Evolutionary conservation across 2,888 invertebrate genomes (phyloP).

Genomic region (Temnothorax rugatulus): DNA sequence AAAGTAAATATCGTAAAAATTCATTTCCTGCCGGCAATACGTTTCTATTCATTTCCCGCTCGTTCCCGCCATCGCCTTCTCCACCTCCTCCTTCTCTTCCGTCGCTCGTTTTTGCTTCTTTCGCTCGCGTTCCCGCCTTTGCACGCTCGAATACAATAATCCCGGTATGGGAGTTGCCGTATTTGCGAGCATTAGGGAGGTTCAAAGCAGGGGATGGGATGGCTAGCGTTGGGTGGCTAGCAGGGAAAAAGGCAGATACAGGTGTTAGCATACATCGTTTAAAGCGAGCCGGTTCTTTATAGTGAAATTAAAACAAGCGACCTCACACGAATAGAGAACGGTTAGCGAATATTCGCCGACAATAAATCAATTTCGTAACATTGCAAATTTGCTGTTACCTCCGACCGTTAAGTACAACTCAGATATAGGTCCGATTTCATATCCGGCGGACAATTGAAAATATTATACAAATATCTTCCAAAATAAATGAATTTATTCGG

Average conservation of each 20-base stretch:
- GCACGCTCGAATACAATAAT: constrained; percentile 74
- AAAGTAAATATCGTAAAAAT: constrained; percentile 81
- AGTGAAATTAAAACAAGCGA: constrained; percentile 79
- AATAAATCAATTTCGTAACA: constrained; percentile 53
- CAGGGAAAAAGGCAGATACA: constrained; percentile 61
- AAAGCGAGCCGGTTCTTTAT: constrained; percentile 76
- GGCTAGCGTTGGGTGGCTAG: constrained; percentile 13
- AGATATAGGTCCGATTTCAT: neutral
- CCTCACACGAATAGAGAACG: constrained; percentile 58
- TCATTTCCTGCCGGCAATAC: constrained; percentile 78
- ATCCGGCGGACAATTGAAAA: constrained; percentile 10
- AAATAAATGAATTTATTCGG: constrained; percentile 29
- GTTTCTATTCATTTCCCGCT: constrained; percentile 72
- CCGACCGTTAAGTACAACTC: neutral
- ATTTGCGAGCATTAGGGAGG: constrained; percentile 69
- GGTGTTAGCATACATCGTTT: constrained; percentile 80
- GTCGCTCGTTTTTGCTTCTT: constrained; percentile 24
- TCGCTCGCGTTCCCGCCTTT: constrained; percentile 15
- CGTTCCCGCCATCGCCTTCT: constrained; percentile 19
- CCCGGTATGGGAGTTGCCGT: constrained; percentile 66
- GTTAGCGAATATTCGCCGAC: constrained; percentile 68
- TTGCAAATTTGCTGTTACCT: neutral
- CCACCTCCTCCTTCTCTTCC: constrained; percentile 8
- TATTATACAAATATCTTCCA: constrained; percentile 9
- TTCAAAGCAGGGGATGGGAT: constrained; percentile 45